Conservation (phyloP, 2,113 vertebrate species). For the Micronisus gabar region DNA sequence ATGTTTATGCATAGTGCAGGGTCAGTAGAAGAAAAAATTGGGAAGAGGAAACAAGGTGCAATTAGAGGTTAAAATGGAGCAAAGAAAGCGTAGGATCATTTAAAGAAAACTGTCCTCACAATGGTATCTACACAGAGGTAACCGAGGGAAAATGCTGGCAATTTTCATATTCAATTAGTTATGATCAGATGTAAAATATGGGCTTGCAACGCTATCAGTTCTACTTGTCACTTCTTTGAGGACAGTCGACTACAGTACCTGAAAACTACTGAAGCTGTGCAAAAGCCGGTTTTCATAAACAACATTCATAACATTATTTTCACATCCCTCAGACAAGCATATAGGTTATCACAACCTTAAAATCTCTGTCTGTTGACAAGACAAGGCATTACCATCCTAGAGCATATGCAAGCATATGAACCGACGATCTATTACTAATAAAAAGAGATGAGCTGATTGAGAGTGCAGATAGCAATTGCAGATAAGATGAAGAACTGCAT, state of each 20-base stretch:
- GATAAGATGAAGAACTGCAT: neutral
- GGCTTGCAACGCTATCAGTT: neutral
- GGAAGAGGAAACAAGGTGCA: neutral
- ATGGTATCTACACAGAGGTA: neutral
- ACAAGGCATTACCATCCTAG: neutral
- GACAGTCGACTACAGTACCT: neutral
- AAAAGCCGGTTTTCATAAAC: slow-evolving; percentile 15
- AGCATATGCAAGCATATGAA: neutral
- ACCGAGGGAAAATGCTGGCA: neutral
- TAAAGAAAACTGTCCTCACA: neutral
- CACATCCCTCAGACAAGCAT: slow-evolving; percentile 20
- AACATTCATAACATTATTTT: slow-evolving; percentile 52
- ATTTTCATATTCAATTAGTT: neutral
- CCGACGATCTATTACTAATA: slow-evolving; percentile 28
- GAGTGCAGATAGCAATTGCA: neutral
- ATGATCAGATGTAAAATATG: neutral
- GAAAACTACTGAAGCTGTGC: neutral
- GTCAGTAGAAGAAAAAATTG: neutral
- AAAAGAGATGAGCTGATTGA: slow-evolving; percentile 19
- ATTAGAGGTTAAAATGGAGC: neutral
- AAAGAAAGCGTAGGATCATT: neutral
- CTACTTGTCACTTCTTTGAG: neutral
- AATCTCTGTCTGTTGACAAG: slow-evolving; percentile 12
- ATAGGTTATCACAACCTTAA: slow-evolving; percentile 26
- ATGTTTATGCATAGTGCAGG: neutral